Conservation (phyloP, 2,797 vertebrate species). For the Momotus momota region DNA sequence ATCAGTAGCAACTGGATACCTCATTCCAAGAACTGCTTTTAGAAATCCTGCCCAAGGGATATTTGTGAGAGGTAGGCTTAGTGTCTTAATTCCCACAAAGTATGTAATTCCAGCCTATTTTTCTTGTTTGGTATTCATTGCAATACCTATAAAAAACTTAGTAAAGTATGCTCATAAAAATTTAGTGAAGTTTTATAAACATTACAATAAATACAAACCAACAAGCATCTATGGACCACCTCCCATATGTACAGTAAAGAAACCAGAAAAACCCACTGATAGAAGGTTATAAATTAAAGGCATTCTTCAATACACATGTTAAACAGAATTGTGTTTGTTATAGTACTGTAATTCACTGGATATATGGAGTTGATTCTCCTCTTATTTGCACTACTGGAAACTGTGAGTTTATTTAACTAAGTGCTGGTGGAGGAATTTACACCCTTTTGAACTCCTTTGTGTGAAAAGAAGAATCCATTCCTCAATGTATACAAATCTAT, state of each 20-base stretch:
- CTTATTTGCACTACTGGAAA: not conserved
- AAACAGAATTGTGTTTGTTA: not conserved
- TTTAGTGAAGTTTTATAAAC: slow-evolving; percentile 12
- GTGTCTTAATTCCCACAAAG: slow-evolving; percentile 40
- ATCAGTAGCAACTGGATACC: slow-evolving; percentile 25
- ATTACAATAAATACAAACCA: not conserved
- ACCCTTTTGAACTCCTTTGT: not conserved
- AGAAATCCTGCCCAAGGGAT: slow-evolving; percentile 50
- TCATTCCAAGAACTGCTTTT: slow-evolving; percentile 52
- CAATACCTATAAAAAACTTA: not conserved
- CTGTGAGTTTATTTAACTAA: slow-evolving; percentile 4
- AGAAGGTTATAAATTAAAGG: not conserved
- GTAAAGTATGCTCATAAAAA: not conserved
- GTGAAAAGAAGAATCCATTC: not conserved
- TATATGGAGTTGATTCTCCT: not conserved
- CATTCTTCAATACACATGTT: not conserved
- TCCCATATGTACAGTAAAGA: not conserved
- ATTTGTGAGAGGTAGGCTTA: slow-evolving; percentile 25
- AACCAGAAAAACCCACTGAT: not conserved
- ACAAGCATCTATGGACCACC: not conserved
- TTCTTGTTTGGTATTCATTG: slow-evolving; percentile 9
- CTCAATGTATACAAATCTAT: not conserved
- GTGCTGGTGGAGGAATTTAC: not conserved
- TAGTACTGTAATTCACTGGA: not conserved
- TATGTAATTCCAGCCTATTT: not conserved